Evolutionary conservation across 2,113 vertebrate species (phyloP).

Genomic region (Pollimyrus isidori): DNA sequence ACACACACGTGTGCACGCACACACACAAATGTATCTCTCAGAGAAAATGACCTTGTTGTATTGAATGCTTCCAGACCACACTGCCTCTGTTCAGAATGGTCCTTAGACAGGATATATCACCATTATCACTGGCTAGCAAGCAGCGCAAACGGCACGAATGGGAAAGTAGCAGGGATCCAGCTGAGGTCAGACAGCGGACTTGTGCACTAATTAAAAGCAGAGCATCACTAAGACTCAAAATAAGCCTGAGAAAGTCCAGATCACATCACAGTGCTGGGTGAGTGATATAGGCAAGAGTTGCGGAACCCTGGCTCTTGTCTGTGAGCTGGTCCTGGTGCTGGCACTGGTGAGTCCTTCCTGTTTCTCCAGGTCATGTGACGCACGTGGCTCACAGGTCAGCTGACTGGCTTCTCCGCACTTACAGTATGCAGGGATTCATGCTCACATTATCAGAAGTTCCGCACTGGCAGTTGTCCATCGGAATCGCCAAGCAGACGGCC

Average conservation of each 20-base stretch:
- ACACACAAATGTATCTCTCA: background rate
- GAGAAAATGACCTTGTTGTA: background rate
- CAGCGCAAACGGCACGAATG: background rate
- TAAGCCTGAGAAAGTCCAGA: background rate
- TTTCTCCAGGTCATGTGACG: background rate
- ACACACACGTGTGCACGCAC: too few species aligned
- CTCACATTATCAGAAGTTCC: background rate
- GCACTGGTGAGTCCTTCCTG: background rate
- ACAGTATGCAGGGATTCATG: background rate
- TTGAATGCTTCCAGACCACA: background rate
- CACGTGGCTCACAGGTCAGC: background rate
- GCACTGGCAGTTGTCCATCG: background rate
- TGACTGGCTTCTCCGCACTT: background rate
- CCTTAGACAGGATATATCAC: background rate
- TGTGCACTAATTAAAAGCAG: slow-evolving; percentile 9
- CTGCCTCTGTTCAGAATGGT: background rate
- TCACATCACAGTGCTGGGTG: background rate
- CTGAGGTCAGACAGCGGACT: slow-evolving; percentile 1
- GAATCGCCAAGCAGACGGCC: background rate
- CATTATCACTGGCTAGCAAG: background rate
- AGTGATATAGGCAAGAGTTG: background rate
- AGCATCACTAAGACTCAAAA: background rate
- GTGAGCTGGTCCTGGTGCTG: background rate
- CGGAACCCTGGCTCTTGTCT: background rate
- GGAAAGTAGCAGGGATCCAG: background rate